These are phyloP conservation scores for Pterocles burchelli DNA, from an alignment of 2,113 vertebrate genomes.

Conservation along the genomic window DNA sequence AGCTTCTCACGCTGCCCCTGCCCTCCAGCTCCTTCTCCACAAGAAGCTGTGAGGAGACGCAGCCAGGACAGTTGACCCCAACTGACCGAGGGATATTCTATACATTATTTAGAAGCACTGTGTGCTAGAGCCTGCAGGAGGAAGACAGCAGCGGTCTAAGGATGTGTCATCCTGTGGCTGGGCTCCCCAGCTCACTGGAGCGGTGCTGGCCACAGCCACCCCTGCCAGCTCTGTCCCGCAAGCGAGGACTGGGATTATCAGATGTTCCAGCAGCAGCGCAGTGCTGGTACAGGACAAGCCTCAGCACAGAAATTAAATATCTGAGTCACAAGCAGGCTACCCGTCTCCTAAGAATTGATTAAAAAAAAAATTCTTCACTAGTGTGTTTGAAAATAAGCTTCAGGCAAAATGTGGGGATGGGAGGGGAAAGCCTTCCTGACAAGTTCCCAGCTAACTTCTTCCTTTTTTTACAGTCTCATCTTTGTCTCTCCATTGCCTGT, in stretches of 20 bases:
- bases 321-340: neutral
- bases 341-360: neutral
- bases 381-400: neutral
- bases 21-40: too few species aligned
- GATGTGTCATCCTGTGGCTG: neutral
- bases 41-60: too few species aligned
- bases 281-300: too few species aligned
- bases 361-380: neutral
- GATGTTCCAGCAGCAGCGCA: neutral
- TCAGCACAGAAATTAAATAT: neutral
- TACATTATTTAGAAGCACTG: neutral
- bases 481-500: neutral
- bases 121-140: fast-evolving
- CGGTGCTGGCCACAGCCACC: neutral
- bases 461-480: neutral
- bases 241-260: neutral
- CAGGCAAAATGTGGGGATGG: neutral
- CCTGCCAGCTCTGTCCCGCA: neutral
- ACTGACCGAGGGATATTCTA: too few species aligned
- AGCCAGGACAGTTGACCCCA: too few species aligned
- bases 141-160: neutral
- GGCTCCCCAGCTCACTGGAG: fast-evolving
- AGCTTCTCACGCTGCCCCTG: too few species aligned
- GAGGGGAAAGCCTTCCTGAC: neutral
- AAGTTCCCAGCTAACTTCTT: neutral